These are phyloP conservation scores for Sisyra terminalis DNA, from an alignment of 2,888 invertebrate species.

Conservation along the genomic window DNA sequence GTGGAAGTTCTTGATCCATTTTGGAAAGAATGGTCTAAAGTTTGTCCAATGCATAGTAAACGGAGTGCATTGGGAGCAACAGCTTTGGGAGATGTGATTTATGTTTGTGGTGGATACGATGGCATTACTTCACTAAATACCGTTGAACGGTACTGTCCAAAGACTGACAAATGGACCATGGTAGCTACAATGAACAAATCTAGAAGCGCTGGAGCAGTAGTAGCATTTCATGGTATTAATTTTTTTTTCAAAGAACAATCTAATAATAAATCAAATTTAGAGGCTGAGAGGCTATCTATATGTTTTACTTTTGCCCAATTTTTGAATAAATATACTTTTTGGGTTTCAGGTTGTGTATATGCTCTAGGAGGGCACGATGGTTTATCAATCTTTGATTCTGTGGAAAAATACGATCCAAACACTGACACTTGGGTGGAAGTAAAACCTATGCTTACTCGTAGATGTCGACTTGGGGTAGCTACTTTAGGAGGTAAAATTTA, in stretches of 20 bases:
- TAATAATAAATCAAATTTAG: no score
- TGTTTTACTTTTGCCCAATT: background rate
- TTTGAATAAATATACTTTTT: background rate
- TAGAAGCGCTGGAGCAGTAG: conserved; percentile 27
- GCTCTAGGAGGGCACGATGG: conserved; percentile 82
- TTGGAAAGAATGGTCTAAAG: conserved; percentile 55
- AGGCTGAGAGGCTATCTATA: no score
- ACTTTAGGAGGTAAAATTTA: conserved; percentile 67
- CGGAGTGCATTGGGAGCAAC: conserved; percentile 70
- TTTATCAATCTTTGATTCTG: conserved; percentile 71
- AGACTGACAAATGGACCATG: conserved; percentile 54
- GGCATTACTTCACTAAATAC: conserved; percentile 68
- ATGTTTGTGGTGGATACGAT: conserved; percentile 75
- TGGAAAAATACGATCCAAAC: conserved; percentile 63
- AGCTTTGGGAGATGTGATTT: conserved; percentile 59
- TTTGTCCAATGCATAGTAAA: conserved; percentile 65
- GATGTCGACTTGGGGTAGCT: conserved; percentile 71
- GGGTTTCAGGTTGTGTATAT: conserved; percentile 50
- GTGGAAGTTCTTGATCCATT: conserved; percentile 72
- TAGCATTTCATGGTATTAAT: conserved; percentile 23
- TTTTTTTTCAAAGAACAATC: conserved; percentile 6
- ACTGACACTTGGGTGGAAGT: conserved; percentile 57
- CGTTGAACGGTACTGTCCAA: conserved; percentile 66
- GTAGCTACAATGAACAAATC: conserved; percentile 55
- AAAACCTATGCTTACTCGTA: conserved; percentile 55